phyloP scores from a whole-genome alignment of 2,113 vertebrate species.

The Myotis davidii region DNA sequence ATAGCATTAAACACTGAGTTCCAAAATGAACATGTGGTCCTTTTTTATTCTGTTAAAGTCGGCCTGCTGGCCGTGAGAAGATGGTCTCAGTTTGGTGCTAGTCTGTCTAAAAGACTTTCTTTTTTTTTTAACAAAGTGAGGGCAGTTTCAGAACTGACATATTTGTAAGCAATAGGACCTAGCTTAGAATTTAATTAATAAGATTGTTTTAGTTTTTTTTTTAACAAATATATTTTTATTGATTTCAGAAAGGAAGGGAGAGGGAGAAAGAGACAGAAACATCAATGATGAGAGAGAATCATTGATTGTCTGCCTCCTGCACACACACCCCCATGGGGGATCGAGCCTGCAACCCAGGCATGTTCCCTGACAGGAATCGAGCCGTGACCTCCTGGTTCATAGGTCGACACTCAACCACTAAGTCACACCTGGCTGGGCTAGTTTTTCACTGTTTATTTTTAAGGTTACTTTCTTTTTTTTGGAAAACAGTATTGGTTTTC shows the following conservation, averaged over 20 bases:
- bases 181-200: slow-evolving; percentile 11
- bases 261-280: neutral
- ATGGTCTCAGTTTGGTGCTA: neutral
- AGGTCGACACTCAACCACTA: too few relatives aligned
- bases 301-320: too few relatives aligned
- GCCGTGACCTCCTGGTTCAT: too few relatives aligned
- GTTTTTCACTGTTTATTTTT: neutral
- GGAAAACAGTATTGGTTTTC: neutral
- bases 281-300: neutral
- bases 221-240: too few relatives aligned
- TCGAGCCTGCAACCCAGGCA: too few relatives aligned
- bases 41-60: neutral
- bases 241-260: neutral
- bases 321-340: too few relatives aligned
- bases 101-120: neutral
- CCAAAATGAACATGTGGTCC: neutral
- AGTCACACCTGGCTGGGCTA: neutral
- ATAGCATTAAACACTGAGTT: neutral
- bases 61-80: neutral
- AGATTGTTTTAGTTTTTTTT: slow-evolving; percentile 16
- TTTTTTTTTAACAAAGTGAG: slow-evolving; percentile 2
- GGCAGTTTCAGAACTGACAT: neutral
- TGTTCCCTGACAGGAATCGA: too few relatives aligned
- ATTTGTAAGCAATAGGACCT: slow-evolving; percentile 6
- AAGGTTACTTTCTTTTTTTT: slow-evolving; percentile 8